These are phyloP conservation scores for Petrocephalus sullivani DNA, from an alignment of 2,797 vertebrate genomes.

Conservation along the genomic window DNA sequence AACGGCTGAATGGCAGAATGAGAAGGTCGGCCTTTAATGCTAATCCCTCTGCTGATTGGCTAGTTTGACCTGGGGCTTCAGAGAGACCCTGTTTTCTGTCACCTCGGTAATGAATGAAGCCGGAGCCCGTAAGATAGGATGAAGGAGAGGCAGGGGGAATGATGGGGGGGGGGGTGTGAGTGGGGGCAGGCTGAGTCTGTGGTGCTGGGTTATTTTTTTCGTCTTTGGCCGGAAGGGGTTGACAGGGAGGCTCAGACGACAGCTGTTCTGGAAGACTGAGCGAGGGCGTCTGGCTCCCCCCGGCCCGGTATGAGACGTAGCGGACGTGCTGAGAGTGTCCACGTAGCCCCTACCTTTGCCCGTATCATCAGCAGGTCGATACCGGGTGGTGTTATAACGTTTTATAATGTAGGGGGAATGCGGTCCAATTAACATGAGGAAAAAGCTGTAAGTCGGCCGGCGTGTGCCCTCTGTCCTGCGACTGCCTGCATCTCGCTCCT, in stretches of 20 bases:
- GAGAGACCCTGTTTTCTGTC: neutral
- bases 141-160: neutral
- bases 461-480: neutral
- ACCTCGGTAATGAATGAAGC: neutral
- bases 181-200: neutral
- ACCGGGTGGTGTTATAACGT: neutral
- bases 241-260: constrained; percentile 5
- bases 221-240: neutral
- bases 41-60: neutral
- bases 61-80: neutral
- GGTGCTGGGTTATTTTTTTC: neutral
- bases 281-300: neutral
- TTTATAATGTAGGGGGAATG: neutral
- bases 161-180: neutral
- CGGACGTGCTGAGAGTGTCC: neutral
- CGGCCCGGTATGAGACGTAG: neutral
- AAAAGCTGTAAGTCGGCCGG: neutral
- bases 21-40: neutral
- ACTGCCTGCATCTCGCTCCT: neutral
- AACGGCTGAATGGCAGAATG: neutral
- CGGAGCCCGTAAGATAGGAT: neutral
- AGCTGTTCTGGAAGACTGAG: constrained; percentile 17
- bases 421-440: neutral
- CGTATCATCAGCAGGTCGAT: neutral
- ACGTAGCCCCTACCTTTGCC: neutral